Evolutionary conservation across 2,797 vertebrate species (phyloP), one percentile per base, ranked within the genome.

Genomic region (Gorsachius magnificus): DNA sequence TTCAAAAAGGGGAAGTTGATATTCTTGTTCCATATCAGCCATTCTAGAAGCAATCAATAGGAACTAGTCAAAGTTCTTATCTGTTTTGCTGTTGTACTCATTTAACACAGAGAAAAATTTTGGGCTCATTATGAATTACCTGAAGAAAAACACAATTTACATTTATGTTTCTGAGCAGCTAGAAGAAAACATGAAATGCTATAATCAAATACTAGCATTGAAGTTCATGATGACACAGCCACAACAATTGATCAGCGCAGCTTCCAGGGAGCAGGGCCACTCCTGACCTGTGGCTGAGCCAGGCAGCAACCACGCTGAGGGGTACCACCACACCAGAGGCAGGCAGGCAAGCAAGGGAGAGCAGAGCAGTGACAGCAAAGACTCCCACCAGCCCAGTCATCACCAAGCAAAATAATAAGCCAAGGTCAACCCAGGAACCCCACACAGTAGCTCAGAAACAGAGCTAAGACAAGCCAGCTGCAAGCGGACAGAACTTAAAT

Each of bases 31-130:
- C 90, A 61, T 82, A 65, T 89, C 85, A 84, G 89, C 87, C 50
- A 89, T 50, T 38, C 75, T 77, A 48, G 90, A 95, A 70, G 35
- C 63, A 48, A 85, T 93, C 87, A 83, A 74, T 38, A 95, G 56
- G 43, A 94, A 96, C 7, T 76, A 61, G 61, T 70, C 90, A 93
- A 96, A 96, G 46, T 77, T 83, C 36, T 64, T 75, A 68, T 57
- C 28, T 51, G 84, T 69, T 82, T 76, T 92, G 33, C 16, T 58
- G 50, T 93, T 95, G 60, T 72, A 86, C 16, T 95, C 78, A 24
- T 75, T 12, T 46, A 96, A 89, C 17, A 36, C 77, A 63, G 29
- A 87, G 69, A 69, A 96, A 96, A 96, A 33, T 71, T 88, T n/a
- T 60, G 80, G 82, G 41, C 96, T 80, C 46, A 6, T 93, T 88